Evolutionary conservation across 2,797 vertebrate species (phyloP).

Genomic region (Artibeus jamaicensis): DNA sequence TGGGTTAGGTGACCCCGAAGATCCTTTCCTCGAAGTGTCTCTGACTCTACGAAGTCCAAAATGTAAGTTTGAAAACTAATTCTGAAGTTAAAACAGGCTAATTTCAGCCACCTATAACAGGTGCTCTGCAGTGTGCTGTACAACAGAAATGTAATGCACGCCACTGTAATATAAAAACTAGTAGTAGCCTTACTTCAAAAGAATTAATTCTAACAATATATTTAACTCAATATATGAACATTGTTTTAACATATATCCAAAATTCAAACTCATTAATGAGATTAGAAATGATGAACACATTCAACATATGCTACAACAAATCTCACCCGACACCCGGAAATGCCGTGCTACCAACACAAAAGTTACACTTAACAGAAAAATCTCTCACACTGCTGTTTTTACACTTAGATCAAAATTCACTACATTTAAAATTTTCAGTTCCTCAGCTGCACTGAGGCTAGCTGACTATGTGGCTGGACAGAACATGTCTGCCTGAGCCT

Average conservation of each 20-base stretch:
- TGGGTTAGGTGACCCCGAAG: not conserved
- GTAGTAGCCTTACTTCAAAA: not conserved
- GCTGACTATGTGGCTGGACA: not conserved
- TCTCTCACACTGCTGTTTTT: not conserved
- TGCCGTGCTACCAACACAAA: not conserved
- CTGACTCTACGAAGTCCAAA: not conserved
- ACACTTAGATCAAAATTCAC: not conserved
- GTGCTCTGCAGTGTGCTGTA: not conserved
- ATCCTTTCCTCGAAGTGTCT: not conserved
- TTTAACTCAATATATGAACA: not conserved
- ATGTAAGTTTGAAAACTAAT: not conserved
- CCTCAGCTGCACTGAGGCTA: not conserved
- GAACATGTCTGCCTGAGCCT: not conserved
- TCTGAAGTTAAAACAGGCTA: not conserved
- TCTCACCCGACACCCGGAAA: not conserved
- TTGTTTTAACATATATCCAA: constrained; percentile 23
- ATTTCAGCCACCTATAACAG: not conserved
- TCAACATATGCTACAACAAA: not conserved
- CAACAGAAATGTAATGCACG: not conserved
- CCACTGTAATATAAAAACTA: not conserved
- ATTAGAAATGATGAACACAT: not conserved
- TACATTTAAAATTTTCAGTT: constrained; percentile 4
- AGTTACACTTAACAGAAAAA: not conserved
- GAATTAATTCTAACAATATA: not conserved
- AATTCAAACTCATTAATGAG: not conserved